These are phyloP conservation scores for Isurus oxyrinchus DNA, from an alignment of 2,113 vertebrate species.

Conservation along the genomic window DNA sequence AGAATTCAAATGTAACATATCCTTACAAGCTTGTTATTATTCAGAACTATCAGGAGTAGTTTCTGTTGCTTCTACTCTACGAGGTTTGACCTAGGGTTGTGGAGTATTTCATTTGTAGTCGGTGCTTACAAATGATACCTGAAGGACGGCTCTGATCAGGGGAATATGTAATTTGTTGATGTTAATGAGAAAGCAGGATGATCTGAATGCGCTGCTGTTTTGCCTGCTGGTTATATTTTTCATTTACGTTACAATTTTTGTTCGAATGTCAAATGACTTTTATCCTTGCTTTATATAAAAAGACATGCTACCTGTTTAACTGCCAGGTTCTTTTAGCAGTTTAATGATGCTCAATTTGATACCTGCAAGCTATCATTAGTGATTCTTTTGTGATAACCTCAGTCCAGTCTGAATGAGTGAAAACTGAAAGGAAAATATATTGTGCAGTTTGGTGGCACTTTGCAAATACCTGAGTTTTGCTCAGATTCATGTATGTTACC, in stretches of 20 bases:
- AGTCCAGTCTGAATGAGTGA: background rate
- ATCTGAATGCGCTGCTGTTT: background rate
- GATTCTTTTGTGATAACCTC: background rate
- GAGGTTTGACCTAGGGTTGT: background rate
- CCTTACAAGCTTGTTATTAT: background rate
- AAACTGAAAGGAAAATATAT: background rate
- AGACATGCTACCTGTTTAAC: slow-evolving; percentile 36
- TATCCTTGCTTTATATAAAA: slow-evolving; percentile 20
- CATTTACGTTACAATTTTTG: slow-evolving; percentile 16
- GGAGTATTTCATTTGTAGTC: background rate
- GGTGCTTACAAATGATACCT: background rate
- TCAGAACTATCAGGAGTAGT: background rate
- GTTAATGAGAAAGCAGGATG: background rate
- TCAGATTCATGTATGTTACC: background rate
- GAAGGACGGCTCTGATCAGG: slow-evolving; percentile 17
- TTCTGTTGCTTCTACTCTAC: background rate
- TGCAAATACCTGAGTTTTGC: background rate
- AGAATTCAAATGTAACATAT: background rate
- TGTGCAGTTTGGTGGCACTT: background rate
- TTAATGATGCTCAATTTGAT: background rate
- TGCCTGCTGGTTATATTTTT: slow-evolving; percentile 24
- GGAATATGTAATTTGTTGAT: slow-evolving; percentile 30
- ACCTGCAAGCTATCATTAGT: slow-evolving; percentile 25
- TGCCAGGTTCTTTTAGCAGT: slow-evolving; percentile 15
- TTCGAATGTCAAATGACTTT: background rate